These are phyloP conservation scores for Gonatopus flavifemur DNA, from an alignment of 1,140 invertebrate species.

Conservation along the genomic window DNA sequence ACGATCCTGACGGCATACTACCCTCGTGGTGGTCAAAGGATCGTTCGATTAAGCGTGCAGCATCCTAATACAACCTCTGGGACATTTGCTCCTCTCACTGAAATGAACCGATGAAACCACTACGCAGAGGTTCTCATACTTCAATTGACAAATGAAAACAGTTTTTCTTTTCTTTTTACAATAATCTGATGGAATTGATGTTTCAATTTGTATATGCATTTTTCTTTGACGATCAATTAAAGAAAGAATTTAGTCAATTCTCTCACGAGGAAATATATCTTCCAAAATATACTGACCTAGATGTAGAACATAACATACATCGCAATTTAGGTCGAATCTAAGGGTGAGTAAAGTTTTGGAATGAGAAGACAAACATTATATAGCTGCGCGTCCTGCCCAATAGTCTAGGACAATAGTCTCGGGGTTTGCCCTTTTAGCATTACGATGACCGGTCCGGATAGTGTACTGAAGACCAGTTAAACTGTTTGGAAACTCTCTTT, in stretches of 20 bases:
- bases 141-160: no score
- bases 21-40: constrained; percentile 25
- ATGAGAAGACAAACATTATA: not conserved
- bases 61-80: constrained; percentile 37
- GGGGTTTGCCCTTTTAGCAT: constrained; percentile 36
- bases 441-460: constrained; percentile 45
- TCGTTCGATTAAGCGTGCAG: constrained; percentile 39
- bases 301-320: no score
- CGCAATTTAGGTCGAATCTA: no score
- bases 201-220: no score
- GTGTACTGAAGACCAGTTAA: constrained; percentile 54
- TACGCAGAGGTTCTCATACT: constrained; percentile 38
- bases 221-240: no score
- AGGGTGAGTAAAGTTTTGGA: not conserved
- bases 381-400: not conserved
- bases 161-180: no score
- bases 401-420: constrained; percentile 18
- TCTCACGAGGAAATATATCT: no score
- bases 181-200: no score
- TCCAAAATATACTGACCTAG: no score
- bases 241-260: no score
- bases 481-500: constrained; percentile 58
- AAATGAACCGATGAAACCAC: constrained; percentile 15
- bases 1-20: constrained; percentile 27
- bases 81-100: constrained; percentile 20